These are phyloP conservation scores for Poliocrania exsul DNA, from an alignment of 2,797 vertebrate species.

Conservation along the genomic window DNA sequence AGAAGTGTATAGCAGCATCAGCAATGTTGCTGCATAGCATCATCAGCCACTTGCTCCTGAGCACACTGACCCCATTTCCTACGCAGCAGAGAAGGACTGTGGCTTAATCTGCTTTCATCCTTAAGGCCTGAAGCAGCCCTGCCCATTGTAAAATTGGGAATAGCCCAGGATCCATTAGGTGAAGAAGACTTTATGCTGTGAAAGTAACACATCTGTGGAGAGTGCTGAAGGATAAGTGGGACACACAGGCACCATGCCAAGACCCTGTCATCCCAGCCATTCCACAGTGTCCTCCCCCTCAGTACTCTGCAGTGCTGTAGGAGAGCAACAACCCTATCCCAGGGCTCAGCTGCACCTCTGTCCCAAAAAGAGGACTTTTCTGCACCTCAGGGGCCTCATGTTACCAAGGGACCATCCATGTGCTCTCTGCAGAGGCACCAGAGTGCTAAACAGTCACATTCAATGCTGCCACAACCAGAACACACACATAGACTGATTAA, in stretches of 20 bases:
- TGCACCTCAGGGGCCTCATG: neutral
- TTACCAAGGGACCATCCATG: neutral
- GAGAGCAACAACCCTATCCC: neutral
- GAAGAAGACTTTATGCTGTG: neutral
- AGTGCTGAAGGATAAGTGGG: neutral
- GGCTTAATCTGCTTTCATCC: neutral
- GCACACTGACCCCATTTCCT: neutral
- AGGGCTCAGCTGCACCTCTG: neutral
- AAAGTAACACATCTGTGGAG: neutral
- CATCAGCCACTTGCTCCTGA: neutral
- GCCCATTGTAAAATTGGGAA: neutral
- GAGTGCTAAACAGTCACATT: neutral
- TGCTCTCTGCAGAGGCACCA: neutral
- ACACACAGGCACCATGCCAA: neutral
- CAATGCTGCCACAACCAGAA: neutral
- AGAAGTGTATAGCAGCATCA: neutral
- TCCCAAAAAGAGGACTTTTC: neutral
- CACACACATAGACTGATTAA: fast-evolving
- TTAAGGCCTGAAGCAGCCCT: neutral
- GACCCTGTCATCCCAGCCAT: fast-evolving
- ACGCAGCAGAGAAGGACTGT: neutral
- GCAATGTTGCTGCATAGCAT: neutral
- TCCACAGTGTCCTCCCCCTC: fast-evolving
- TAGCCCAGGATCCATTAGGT: neutral
- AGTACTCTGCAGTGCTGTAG: neutral